These are phyloP conservation scores for Microtus agrestis DNA, from an alignment of 2,797 vertebrate genomes.

Conservation along the genomic window DNA sequence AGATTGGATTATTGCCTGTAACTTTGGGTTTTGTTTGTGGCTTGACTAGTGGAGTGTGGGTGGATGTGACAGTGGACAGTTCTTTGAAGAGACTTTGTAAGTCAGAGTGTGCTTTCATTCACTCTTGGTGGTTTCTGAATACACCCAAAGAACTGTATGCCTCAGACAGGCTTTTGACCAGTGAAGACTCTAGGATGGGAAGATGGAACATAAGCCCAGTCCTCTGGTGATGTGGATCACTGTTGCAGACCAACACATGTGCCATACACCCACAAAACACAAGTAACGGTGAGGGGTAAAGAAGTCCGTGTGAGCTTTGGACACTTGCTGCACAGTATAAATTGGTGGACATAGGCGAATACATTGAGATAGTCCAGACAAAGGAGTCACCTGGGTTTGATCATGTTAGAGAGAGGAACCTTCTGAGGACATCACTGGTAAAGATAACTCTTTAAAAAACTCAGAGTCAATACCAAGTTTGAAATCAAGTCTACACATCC, in stretches of 20 bases:
- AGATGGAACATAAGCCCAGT: not conserved
- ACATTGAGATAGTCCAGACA: not conserved
- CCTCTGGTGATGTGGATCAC: not conserved
- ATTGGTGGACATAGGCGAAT: too few species aligned
- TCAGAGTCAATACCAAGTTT: not conserved
- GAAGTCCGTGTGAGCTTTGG: not conserved
- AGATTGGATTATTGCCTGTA: not conserved
- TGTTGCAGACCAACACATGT: not conserved
- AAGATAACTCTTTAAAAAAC: not conserved
- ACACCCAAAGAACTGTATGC: not conserved
- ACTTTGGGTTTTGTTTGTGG: not conserved
- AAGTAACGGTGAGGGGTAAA: not conserved
- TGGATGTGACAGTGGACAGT: not conserved
- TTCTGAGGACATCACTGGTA: not conserved
- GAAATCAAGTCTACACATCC: not conserved
- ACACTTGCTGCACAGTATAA: not conserved
- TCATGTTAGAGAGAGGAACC: not conserved
- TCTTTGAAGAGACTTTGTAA: not conserved
- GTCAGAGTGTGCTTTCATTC: not conserved
- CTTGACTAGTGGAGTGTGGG: not conserved
- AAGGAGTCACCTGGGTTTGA: not conserved
- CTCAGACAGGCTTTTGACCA: too few species aligned
- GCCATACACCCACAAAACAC: not conserved
- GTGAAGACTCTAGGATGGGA: not conserved
- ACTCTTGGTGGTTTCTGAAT: not conserved